Evolutionary conservation across 2,113 vertebrate genomes (phyloP), one percentile per base, ranked within the genome.

Genomic region (Mus pahari): DNA sequence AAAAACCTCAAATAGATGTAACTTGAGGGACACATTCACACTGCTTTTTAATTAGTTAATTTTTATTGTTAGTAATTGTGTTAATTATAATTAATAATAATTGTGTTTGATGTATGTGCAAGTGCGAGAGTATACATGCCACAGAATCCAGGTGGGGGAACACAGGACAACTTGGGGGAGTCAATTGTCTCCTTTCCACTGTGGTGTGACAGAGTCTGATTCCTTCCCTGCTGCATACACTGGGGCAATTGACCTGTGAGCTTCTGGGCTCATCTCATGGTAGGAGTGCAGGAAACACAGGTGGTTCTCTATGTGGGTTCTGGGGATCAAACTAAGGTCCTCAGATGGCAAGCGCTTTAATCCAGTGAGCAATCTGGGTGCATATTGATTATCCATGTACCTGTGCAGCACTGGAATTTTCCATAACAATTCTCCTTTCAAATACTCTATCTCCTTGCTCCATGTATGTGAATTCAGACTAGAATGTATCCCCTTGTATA

Each of bases 401-500:
- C 81, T 7, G 20, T 19, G 31, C 7, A 36, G 3, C 33, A 10
- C 55, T n/a, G 81, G 31, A n/a, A 19, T 58, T 88, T 90, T 36
- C 74, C 48, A 2, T 16, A 92, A 20, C 20, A 1, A n/a, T 48
- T 92, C 48, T 22, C 55, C 24, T 74, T 79, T 92, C 73, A 42
- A 36, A 9, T 42, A 16, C 7, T 13, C 74, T 11, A 4, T 28
- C 39, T 71, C 64, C 0, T 10, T 60, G 42, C 24, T 64, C n/a
- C 36, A 1, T 3, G 5, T 3, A 22, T 22, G 55, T n/a, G 39
- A 62, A 42, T 6, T n/a, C 14, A 0, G 7, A 14, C 0, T 0
- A 10, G 20, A 17, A 50, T 26, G 0, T 7, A 1, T 24, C 53
- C 58, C 42, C 62, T 16, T 31, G 3, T 3, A 24, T n/a, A 3